A percentile compares a stretch with the other conserved stretches of the same genome.
phyloP scores from a whole-genome alignment of 2,797 vertebrate genomes.

The Aselliscus stoliczkanus region DNA sequence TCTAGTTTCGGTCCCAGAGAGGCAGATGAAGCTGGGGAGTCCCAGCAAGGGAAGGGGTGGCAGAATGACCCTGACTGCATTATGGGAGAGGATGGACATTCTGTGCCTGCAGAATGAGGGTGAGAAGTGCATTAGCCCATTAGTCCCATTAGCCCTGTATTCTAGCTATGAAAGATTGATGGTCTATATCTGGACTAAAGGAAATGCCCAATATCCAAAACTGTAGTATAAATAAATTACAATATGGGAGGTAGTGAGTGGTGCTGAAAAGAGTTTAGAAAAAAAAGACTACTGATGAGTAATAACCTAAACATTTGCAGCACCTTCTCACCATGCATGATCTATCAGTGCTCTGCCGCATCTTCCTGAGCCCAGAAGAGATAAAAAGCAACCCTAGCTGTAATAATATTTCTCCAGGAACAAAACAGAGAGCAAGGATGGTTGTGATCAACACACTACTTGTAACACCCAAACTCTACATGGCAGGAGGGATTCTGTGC shows the following conservation, averaged over 20 bases:
- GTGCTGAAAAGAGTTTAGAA: background rate
- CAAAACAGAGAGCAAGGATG: background rate
- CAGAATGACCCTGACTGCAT: background rate
- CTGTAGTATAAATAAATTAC: background rate
- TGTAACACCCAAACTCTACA: background rate
- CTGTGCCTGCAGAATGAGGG: background rate
- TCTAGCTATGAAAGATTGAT: background rate
- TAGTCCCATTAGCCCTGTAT: background rate
- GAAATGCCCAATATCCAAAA: background rate
- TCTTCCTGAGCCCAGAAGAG: background rate
- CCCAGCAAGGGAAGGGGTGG: background rate
- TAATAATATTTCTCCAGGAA: background rate
- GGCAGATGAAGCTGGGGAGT: background rate
- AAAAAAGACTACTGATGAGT: background rate
- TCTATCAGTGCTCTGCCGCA: background rate
- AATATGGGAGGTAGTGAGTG: background rate
- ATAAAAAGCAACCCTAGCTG: background rate
- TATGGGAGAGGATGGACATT: background rate
- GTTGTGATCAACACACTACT: background rate
- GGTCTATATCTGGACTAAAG: background rate
- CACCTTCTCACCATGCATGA: background rate
- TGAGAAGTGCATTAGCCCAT: background rate
- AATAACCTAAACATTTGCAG: background rate
- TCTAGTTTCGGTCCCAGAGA: background rate
- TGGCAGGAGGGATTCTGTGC: background rate